Evolutionary conservation across 1,140 invertebrate genomes (phyloP), one percentile per base, ranked within the genome.

Genomic region (Zaprionus nigranus): DNA sequence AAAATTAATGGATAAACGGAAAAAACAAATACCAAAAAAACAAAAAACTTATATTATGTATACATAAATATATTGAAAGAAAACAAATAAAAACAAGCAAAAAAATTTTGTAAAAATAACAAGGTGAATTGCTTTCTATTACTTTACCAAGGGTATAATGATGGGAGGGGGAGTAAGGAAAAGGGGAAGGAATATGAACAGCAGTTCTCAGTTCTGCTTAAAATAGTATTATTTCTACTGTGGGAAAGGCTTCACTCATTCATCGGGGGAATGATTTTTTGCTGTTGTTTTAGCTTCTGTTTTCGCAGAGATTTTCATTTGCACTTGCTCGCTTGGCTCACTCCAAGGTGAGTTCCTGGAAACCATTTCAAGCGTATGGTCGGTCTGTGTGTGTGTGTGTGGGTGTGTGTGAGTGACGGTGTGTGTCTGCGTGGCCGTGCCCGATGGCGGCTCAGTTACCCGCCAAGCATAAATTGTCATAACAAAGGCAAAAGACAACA

Each of bases 1-100:
- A 75, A 75, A 59, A 60, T 75, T 74, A 78, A 78, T 20, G 59
- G 59, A 73, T 74, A 67, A 73, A 79, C 80, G 81, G 63, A 86
- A 88, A 57, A 62, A 64, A 81, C 40, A 83, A 88, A 75, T n/a
- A n/a, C n/a, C n/a, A 53, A 20, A 38, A 60, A 74, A 71, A 51
- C 84, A 78, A 63, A 83, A 84, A 84, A 90, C 91, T 92, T 90
- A 87, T 92, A 92, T 92, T 87, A 91, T 91, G 90, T 91, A 91
- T 91, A 91, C 90, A 92, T 86, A 92, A 90, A 92, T 92, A 92
- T 92, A 91, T 92, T 91, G 83, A 92, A 92, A 69, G 82, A 91
- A 91, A 91, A 90, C 84, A 84, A 87, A 91, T 92, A 91, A 91
- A 91, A 91, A 92, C 78, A 79, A 83, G 78, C 72, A 85, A 91